A percentile compares a stretch with the other conserved stretches of the same genome.
Conservation (phyloP, 2,888 invertebrate genomes). For the Cerceris rybyensis region DNA sequence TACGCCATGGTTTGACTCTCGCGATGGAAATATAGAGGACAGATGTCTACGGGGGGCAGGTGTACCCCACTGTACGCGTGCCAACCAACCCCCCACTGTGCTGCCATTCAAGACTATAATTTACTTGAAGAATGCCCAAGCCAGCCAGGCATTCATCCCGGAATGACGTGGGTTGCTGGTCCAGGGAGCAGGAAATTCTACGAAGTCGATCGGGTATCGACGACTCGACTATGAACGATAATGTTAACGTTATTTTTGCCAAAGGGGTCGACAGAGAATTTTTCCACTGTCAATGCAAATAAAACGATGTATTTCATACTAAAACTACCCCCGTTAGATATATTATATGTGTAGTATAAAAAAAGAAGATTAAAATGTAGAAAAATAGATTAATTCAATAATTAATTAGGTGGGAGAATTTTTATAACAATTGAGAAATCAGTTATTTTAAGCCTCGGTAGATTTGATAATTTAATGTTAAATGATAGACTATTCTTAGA, state of each 20-base stretch:
- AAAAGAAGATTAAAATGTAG: too few species aligned
- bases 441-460: too few species aligned
- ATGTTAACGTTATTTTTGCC: constrained; percentile 19
- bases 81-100: constrained; percentile 81
- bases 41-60: constrained; percentile 81
- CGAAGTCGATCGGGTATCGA: constrained; percentile 61
- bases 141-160: constrained; percentile 71
- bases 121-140: constrained; percentile 81
- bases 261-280: too few species aligned
- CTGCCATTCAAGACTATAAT: constrained; percentile 82
- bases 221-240: constrained; percentile 46
- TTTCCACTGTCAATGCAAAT: too few species aligned
- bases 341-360: too few species aligned
- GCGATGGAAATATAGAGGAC: constrained; percentile 74
- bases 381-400: too few species aligned
- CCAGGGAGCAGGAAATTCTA: constrained; percentile 51
- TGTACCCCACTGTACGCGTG: constrained; percentile 80
- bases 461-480: too few species aligned
- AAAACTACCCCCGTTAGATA: too few species aligned
- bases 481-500: too few species aligned
- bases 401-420: too few species aligned
- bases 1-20: constrained; percentile 73
- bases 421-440: too few species aligned
- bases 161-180: constrained; percentile 70
- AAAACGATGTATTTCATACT: too few species aligned